Conservation (phyloP, 1,140 invertebrate species). For the Drosophila quadrilineata region DNA sequence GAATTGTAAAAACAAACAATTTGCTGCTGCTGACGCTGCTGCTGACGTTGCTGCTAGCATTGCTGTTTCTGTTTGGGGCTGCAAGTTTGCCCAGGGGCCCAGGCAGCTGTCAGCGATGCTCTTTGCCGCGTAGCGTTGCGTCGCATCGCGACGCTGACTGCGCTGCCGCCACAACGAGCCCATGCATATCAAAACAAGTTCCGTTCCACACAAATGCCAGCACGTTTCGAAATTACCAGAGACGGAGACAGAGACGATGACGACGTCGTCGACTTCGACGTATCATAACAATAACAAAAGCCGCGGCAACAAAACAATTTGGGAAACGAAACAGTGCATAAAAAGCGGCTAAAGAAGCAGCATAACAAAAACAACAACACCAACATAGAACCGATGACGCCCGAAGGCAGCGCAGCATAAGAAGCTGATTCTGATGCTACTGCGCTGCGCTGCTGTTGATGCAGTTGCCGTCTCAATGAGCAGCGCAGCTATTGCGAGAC, state of each 20-base stretch:
- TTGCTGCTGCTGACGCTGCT: conserved; percentile 38
- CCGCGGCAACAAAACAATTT: conserved; percentile 55
- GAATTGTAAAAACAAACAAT: conserved; percentile 74
- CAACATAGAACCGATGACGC: conserved; percentile 26
- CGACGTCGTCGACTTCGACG: conserved; percentile 40
- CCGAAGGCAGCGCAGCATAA: conserved; percentile 7
- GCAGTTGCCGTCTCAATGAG: not conserved
- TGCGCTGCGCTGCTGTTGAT: conserved; percentile 13
- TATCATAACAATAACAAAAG: conserved; percentile 76
- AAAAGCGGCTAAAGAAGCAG: conserved; percentile 38
- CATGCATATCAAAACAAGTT: conserved; percentile 76
- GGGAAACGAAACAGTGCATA: conserved; percentile 65
- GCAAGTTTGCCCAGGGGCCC: conserved; percentile 54
- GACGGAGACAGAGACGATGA: conserved; percentile 27
- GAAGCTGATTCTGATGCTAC: conserved; percentile 33
- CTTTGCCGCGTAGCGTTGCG: conserved; percentile 15
- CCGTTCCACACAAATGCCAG: conserved; percentile 77
- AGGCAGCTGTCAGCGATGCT: conserved; percentile 26
- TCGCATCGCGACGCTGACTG: conserved; percentile 10
- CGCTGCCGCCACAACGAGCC: conserved; percentile 31
- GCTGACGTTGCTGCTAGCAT: conserved; percentile 36
- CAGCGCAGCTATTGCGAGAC: not conserved
- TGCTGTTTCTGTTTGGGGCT: too few species aligned
- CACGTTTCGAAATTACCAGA: conserved; percentile 69
- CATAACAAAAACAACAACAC: conserved; percentile 15